Evolutionary conservation across 2,888 invertebrate species (phyloP), one percentile per base, ranked within the genome.

Genomic region (Amblyteles armatorius): DNA sequence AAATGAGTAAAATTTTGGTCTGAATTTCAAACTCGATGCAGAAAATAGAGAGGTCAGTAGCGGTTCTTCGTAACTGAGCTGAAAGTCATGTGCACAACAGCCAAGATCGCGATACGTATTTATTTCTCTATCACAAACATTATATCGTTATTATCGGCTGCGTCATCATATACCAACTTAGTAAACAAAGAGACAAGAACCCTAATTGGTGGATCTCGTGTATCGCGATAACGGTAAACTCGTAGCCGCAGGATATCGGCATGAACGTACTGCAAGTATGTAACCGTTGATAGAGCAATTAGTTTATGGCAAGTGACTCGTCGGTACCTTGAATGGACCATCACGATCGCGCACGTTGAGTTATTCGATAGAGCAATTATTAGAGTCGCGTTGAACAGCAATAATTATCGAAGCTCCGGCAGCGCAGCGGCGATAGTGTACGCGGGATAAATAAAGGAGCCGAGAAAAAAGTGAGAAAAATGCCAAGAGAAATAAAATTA

Each of bases 221-320:
- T 48, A n/a, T 74, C 33, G 13, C 22, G 71, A 65, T 79, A 84
- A 82, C 84, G 81, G 77, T 79, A 57, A 57, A 74, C 33, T 44
- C 67, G 22, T 44, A 44, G 36, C 29, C 52, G n/a, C 52, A 7
- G n/a, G 40, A 76, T 71, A 13, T 26, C 73, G 55, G n/a, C 33
- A 72, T 44, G n/a, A 67, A 57, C 57, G 36, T 63, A 57, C 48
- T 52, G 44, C 11, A 60, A 33, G 26, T 68, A 63, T 29, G 71
- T 79, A 40, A 57, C 26, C 74, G 79, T 82, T 86, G 85, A 88
- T 88, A 86, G 86, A 88, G 88, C 87, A 88, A 88, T 88, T 87
- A 88, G 87, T 84, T 86, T 85, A 84, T 85, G 60, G 78, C 82
- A 73, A 83, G 81, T 86, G 85, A 85, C 83, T 86, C 80, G 67